These are phyloP conservation scores for Corythoichthys haematopterus DNA, from an alignment of 2,113 vertebrate species.

Conservation along the genomic window DNA sequence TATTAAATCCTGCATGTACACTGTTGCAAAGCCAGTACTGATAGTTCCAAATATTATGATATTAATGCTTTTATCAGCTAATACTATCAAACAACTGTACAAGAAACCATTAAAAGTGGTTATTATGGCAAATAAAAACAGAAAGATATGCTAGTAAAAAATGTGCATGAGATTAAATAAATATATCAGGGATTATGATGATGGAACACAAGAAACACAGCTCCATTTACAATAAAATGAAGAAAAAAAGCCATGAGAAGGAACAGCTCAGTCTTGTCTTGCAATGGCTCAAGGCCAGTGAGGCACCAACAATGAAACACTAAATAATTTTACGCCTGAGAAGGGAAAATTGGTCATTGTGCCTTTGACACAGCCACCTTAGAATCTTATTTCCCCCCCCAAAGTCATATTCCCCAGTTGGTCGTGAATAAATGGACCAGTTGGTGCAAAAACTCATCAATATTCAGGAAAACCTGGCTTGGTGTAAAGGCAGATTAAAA, in stretches of 20 bases:
- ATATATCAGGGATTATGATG: constrained; percentile 27
- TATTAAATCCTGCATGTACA: too few relatives aligned
- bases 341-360: constrained; percentile 59
- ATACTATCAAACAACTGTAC: too few relatives aligned
- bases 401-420: constrained; percentile 66
- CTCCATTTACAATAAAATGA: constrained; percentile 2
- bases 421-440: constrained; percentile 71
- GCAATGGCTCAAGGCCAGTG: constrained; percentile 64
- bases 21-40: too few relatives aligned
- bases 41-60: too few relatives aligned
- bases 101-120: constrained; percentile 17
- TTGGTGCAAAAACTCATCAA: constrained; percentile 66
- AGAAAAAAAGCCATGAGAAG: constrained; percentile 24
- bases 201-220: constrained; percentile 11
- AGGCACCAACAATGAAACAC: constrained; percentile 56
- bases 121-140: constrained; percentile 20
- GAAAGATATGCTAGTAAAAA: constrained; percentile 5
- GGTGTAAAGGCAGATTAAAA: constrained; percentile 13
- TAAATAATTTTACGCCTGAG: constrained; percentile 73
- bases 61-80: too few relatives aligned
- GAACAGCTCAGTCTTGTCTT: constrained; percentile 52
- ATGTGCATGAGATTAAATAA: constrained; percentile 25
- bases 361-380: constrained; percentile 55
- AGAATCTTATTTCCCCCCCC: constrained; percentile 63
- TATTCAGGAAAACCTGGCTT: constrained; percentile 59